phyloP scores from a whole-genome alignment of 2,888 invertebrate species.

The Subacronicta megacephala region DNA sequence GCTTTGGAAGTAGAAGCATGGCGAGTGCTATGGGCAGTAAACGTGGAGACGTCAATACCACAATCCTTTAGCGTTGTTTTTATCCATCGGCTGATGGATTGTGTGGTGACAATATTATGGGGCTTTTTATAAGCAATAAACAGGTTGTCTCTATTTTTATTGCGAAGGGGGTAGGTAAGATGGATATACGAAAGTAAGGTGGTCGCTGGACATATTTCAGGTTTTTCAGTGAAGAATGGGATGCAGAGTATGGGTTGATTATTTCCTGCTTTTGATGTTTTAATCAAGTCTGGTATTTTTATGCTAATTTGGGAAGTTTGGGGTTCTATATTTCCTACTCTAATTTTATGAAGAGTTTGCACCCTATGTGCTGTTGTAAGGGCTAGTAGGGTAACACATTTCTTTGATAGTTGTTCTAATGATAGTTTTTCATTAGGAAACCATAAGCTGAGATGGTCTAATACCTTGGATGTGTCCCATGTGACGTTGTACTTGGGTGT shows the following conservation, averaged over 20 bases:
- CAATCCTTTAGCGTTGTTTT: not conserved
- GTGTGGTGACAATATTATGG: not conserved
- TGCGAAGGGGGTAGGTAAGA: not conserved
- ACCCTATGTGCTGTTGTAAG: not conserved
- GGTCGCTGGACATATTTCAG: slow-evolving; percentile 3
- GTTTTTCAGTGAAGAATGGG: not conserved
- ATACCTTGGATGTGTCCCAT: slow-evolving; percentile 1
- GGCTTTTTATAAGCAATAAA: slow-evolving; percentile 1
- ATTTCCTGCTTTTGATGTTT: not conserved
- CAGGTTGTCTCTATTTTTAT: not conserved
- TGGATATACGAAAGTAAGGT: not conserved
- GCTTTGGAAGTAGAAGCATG: not conserved
- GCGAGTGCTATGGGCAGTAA: not conserved
- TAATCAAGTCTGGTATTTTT: slow-evolving; percentile 4
- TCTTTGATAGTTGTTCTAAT: not conserved
- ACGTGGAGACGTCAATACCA: not conserved
- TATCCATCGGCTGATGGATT: not conserved
- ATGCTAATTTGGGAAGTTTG: not conserved
- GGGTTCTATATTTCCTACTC: not conserved
- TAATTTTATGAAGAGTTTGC: not conserved
- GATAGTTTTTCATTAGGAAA: not conserved
- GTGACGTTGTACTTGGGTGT: slow-evolving; percentile 1
- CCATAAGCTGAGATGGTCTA: not conserved
- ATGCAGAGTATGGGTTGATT: not conserved
- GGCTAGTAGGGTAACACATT: not conserved